These are phyloP conservation scores for Chironomus tentans DNA, from an alignment of 2,888 invertebrate species.

Conservation along the genomic window DNA sequence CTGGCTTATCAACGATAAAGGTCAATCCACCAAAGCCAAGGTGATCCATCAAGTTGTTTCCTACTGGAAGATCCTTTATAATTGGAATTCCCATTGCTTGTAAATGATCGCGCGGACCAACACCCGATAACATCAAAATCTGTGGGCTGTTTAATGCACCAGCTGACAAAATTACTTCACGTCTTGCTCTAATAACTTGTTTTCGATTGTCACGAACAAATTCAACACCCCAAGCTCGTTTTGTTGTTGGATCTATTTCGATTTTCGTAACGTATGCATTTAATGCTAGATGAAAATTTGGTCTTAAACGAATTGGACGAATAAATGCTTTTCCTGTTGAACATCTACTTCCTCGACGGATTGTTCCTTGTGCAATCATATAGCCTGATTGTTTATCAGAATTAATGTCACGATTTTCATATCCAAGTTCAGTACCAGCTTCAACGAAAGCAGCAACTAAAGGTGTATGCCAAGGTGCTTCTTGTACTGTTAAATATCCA, in stretches of 20 bases:
- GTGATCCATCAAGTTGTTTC: slow-evolving; percentile 80
- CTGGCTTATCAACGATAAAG: slow-evolving; percentile 72
- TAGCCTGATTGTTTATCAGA: slow-evolving; percentile 71
- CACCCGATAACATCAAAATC: slow-evolving; percentile 81
- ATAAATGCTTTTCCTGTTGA: slow-evolving; percentile 83
- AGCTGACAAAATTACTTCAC: slow-evolving; percentile 79
- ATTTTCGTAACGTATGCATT: slow-evolving; percentile 69
- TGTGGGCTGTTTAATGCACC: slow-evolving; percentile 90
- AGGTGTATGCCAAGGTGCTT: slow-evolving; percentile 76
- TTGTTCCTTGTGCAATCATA: slow-evolving; percentile 75
- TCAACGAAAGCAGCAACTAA: slow-evolving; percentile 74
- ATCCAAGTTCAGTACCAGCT: slow-evolving; percentile 73
- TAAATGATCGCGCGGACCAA: slow-evolving; percentile 65
- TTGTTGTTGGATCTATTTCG: slow-evolving; percentile 62
- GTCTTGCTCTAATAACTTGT: slow-evolving; percentile 60
- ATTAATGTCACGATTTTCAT: slow-evolving; percentile 73
- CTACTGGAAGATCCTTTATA: slow-evolving; percentile 64
- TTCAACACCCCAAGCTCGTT: slow-evolving; percentile 71
- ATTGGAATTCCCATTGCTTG: slow-evolving; percentile 60
- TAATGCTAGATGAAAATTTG: slow-evolving; percentile 71
- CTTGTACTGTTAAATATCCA: slow-evolving; percentile 69
- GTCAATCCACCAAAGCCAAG: slow-evolving; percentile 56
- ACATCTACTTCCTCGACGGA: slow-evolving; percentile 68
- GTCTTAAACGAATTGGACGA: slow-evolving; percentile 62
- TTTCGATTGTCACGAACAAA: slow-evolving; percentile 64